Conservation (phyloP, 2,797 vertebrate genomes). For the Coilia nasus region DNA sequence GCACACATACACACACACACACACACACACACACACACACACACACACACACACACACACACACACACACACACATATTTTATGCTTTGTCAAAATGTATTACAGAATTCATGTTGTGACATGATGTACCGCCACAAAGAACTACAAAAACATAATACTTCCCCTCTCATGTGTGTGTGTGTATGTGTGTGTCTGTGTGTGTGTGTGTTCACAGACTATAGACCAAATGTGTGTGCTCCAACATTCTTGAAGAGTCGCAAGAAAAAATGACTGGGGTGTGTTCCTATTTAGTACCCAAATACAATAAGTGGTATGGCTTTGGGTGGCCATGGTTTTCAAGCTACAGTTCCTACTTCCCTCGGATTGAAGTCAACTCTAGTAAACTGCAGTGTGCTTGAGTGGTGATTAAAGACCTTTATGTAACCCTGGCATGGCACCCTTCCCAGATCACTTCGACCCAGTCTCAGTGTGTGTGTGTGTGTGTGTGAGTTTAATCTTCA, state of each 20-base stretch:
- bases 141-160: background rate
- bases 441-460: slow-evolving; percentile 3
- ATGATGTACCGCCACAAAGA: background rate
- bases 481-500: background rate
- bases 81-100: background rate
- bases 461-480: background rate
- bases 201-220: background rate
- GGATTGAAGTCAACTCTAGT: background rate
- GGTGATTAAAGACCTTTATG: background rate
- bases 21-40: background rate
- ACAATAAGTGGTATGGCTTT: background rate
- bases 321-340: background rate
- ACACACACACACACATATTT: background rate
- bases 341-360: background rate
- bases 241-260: slow-evolving; percentile 19
- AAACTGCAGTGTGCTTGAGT: background rate
- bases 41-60: background rate
- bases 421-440: background rate
- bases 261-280: slow-evolving; percentile 5
- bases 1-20: slow-evolving; percentile 12
- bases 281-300: background rate
- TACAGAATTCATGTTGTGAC: background rate
- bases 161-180: slow-evolving; percentile 3
- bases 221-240: slow-evolving; percentile 3
- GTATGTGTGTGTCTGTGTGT: slow-evolving; percentile 17